These are phyloP conservation scores for Eulemur albifrons DNA, from an alignment of 2,797 vertebrate genomes.

Conservation along the genomic window DNA sequence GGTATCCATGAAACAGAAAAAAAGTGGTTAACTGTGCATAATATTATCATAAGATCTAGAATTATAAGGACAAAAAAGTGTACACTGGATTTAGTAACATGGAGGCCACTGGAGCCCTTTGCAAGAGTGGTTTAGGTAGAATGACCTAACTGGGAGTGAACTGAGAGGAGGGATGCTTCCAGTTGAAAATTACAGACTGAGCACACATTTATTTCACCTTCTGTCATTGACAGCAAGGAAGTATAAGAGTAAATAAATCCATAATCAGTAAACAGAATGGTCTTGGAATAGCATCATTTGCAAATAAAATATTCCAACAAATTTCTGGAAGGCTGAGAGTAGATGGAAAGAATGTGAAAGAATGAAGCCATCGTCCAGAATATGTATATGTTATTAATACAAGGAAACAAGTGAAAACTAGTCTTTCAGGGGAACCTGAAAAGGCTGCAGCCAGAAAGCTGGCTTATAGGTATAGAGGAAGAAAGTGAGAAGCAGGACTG, in stretches of 20 bases:
- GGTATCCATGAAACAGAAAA: background rate
- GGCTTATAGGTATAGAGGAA: background rate
- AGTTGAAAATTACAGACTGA: background rate
- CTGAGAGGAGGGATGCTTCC: background rate
- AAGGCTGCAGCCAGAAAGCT: background rate
- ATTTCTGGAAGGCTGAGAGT: background rate
- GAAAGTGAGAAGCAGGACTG: background rate
- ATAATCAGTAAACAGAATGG: background rate
- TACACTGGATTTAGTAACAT: background rate
- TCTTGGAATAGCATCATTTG: background rate
- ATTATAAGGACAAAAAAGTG: background rate
- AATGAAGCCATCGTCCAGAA: background rate
- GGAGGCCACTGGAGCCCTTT: background rate
- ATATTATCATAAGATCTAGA: background rate
- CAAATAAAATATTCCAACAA: background rate
- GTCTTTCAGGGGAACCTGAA: background rate
- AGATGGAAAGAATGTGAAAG: background rate
- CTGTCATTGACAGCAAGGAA: background rate
- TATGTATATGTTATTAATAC: background rate
- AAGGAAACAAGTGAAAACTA: background rate
- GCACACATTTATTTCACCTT: background rate
- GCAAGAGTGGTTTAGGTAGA: background rate
- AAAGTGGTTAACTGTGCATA: background rate
- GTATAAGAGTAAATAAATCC: background rate
- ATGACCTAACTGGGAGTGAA: background rate